Percentiles rank a stretch among this genome's conserved stretches.
These are phyloP conservation scores for Zaprionus ornatus DNA, from an alignment of 1,140 invertebrate genomes.

Conservation along the genomic window DNA sequence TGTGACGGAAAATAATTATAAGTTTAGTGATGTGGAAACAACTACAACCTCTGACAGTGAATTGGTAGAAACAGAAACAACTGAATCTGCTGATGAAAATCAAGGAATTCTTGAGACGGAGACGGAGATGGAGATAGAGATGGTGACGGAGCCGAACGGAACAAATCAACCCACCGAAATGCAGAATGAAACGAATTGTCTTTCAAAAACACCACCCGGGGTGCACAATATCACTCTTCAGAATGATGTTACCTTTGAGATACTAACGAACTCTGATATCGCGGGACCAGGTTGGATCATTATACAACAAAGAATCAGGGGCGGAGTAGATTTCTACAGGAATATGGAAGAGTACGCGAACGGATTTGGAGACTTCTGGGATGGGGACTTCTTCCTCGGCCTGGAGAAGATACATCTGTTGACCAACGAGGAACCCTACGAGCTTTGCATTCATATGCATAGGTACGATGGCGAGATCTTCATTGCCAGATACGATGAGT, in stretches of 20 bases:
- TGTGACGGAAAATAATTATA: too few relatives aligned
- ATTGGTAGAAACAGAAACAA: too few relatives aligned
- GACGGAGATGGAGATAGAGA: too few relatives aligned
- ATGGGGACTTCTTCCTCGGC: not conserved
- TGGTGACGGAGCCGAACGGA: too few relatives aligned
- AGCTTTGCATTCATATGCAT: not conserved
- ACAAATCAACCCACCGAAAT: too few relatives aligned
- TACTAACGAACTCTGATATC: not conserved
- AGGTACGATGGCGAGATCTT: not conserved
- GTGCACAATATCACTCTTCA: too few relatives aligned
- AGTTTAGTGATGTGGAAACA: too few relatives aligned
- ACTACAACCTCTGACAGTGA: too few relatives aligned
- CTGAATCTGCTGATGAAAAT: too few relatives aligned
- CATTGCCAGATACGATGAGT: not conserved
- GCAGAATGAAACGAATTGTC: too few relatives aligned
- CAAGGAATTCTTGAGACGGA: too few relatives aligned
- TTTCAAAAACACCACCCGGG: too few relatives aligned
- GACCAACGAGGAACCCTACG: not conserved
- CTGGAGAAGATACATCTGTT: not conserved
- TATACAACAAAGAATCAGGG: not conserved
- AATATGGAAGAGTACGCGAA: not conserved
- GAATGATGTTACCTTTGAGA: not conserved
- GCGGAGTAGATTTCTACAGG: not conserved
- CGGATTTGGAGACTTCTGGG: not conserved
- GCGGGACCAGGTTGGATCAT: not conserved